Evolutionary conservation across 2,888 invertebrate genomes (phyloP).

Genomic region (Yponomeuta plumbellus): DNA sequence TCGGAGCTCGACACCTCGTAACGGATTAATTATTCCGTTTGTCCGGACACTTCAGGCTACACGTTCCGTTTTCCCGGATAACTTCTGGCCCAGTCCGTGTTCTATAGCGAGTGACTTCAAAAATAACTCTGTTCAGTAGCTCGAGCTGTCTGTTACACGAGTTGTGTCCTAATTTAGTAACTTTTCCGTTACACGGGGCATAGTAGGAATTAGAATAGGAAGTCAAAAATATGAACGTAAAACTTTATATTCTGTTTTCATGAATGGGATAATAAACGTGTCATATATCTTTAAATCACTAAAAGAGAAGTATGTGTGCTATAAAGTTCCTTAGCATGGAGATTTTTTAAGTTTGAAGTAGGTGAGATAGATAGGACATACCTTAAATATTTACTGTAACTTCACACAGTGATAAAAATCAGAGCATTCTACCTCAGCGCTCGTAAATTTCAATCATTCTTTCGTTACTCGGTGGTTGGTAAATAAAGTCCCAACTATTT

Average conservation of each 20-base stretch:
- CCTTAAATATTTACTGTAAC: background rate
- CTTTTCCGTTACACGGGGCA: background rate
- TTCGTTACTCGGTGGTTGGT: background rate
- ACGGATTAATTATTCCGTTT: slow-evolving; percentile 1
- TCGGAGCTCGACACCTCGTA: background rate
- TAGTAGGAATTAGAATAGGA: background rate
- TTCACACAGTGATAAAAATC: background rate
- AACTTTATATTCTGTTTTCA: background rate
- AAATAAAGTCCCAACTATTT: background rate
- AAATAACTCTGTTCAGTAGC: background rate
- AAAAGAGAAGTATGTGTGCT: too few species aligned
- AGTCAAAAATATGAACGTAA: background rate
- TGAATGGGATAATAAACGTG: too few species aligned
- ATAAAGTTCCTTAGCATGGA: too few species aligned
- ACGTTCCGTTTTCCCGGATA: background rate
- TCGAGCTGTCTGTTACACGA: background rate
- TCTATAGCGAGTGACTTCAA: background rate
- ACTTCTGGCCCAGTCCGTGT: background rate
- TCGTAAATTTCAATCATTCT: background rate
- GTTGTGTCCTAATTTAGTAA: background rate
- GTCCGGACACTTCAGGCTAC: background rate
- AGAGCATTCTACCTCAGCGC: background rate
- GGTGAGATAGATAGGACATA: background rate
- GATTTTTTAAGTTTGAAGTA: background rate
- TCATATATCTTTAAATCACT: too few species aligned